Conservation (phyloP, 2,113 vertebrate species). For the Tetrax tetrax region DNA sequence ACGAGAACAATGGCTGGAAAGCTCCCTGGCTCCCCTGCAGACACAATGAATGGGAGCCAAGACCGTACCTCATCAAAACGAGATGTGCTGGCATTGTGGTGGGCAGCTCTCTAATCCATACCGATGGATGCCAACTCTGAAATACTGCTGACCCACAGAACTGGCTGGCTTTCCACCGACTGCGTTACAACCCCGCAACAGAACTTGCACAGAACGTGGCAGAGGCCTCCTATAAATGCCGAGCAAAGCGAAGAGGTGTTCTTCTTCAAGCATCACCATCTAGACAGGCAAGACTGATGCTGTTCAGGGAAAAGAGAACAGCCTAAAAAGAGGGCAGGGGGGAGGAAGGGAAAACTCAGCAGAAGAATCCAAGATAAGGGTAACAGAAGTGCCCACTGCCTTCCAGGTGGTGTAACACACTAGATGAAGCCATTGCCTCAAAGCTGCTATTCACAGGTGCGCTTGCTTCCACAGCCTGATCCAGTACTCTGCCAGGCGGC, state of each 20-base stretch:
- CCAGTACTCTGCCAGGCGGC: background rate
- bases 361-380: background rate
- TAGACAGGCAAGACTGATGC: background rate
- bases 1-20: constrained; percentile 31
- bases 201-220: background rate
- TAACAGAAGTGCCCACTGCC: background rate
- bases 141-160: background rate
- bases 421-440: background rate
- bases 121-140: background rate
- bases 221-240: background rate
- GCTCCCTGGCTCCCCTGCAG: background rate
- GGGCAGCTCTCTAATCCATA: constrained; percentile 1
- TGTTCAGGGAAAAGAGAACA: background rate
- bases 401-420: background rate
- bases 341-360: background rate
- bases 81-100: background rate
- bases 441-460: background rate
- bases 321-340: background rate
- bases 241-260: background rate
- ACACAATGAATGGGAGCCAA: background rate
- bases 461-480: background rate
- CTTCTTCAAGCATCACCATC: background rate
- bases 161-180: background rate
- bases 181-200: background rate
- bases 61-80: background rate